Conservation (phyloP, 1,140 invertebrate genomes). For the Cydia amplana region DNA sequence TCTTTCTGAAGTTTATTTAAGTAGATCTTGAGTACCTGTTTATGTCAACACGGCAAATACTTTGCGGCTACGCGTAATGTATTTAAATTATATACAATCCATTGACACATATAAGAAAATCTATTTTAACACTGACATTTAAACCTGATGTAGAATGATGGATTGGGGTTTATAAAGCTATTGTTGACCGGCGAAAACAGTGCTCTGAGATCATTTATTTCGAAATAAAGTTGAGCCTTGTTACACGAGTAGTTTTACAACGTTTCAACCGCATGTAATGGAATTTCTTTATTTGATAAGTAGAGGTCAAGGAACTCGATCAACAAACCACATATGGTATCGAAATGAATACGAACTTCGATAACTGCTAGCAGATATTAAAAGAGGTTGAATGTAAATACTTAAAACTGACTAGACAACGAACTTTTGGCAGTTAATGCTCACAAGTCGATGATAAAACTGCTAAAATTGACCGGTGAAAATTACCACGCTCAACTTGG, state of each 20-base stretch:
- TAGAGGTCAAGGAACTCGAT: no score
- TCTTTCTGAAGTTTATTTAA: conserved; percentile 4
- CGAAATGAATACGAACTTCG: no score
- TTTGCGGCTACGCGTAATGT: conserved; percentile 39
- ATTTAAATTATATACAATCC: conserved; percentile 38
- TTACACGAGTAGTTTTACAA: background rate
- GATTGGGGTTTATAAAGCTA: conserved; percentile 22
- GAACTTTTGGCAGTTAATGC: background rate
- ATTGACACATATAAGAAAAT: conserved; percentile 33
- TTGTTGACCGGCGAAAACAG: background rate
- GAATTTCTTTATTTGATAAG: no score
- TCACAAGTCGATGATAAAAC: background rate
- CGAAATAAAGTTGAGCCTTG: background rate
- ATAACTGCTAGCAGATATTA: no score
- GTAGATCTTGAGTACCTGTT: conserved; percentile 2
- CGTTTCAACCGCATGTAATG: no score
- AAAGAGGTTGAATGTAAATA: background rate
- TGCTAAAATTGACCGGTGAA: background rate
- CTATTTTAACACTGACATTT: conserved; percentile 38
- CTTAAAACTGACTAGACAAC: background rate
- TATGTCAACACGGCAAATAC: conserved; percentile 13
- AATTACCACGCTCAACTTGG: background rate
- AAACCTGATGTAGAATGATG: conserved; percentile 27
- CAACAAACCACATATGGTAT: no score
- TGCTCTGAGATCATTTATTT: background rate